Base-by-base conservation (phyloP, 2,797 vertebrate species). In the Anomalospiza imberbis region DNA sequence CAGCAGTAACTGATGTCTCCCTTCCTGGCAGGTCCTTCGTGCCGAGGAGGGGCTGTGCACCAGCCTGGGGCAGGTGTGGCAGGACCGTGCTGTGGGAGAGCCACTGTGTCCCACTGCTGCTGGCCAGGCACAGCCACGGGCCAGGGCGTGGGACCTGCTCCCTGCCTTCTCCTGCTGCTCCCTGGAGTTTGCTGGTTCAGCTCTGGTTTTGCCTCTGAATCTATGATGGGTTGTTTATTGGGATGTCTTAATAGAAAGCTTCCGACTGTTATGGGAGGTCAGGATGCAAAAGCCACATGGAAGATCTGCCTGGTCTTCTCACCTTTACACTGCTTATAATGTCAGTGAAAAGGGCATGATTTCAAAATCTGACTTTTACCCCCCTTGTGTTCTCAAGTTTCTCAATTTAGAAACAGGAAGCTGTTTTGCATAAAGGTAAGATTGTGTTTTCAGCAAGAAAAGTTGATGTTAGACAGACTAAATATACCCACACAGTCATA, bases 401-500 rank as follows among this genome's bases (percentile, higher is more conserved):
- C 88, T 90, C 65, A 63, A 74, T 63, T 51, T 93, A 95, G 97
- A 96, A 96, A 91, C 93, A 95, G 96, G 95, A 96, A 97, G 54
- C 79, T 96, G 38, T 82, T 96, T 96, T 96, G 81, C 92, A 96
- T 95, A 80, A 96, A 97, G 94, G 92, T 97, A 95, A 94, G 85
- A 66, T 77, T 90, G 66, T 92, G 89, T 96, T 95, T 89, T 61
- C 80, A 89, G 92, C 63, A 97, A 97, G 96, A 96, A 97, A 97
- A 98, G 95, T 95, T 98, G 95, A 94, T 97, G 96, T 98, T 97
- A 98, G 96, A 97, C 96, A 93, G 92, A 96, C 98, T 98, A 98
- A 98, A 98, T 98, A 98, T 98, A 98, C 94, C 93, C 44, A 76
- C 68, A 77, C 19, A 95, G 88, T 95, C 95, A 93, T 93, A 94